Base-by-base conservation (phyloP, 2,113 vertebrate species). In the Dipodomys merriami region DNA sequence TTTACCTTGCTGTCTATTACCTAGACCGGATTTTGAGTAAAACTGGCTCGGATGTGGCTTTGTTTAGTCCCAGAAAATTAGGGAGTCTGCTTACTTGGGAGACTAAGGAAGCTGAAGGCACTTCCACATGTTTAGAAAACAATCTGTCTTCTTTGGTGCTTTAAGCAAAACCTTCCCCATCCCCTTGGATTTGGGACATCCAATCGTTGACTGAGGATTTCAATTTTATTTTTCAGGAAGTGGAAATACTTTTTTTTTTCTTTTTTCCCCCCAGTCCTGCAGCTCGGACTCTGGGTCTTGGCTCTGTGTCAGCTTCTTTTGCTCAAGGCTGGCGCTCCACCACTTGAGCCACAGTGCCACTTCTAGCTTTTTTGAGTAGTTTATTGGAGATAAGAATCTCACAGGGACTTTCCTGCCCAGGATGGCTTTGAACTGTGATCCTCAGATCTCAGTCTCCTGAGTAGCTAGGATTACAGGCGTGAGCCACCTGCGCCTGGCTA, bases 1-100 rank as follows among this genome's bases (percentile, higher is more conserved):
- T 96, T 95, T 92, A 83, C 81, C 87, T 20, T 25, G 33, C 60
- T 74, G 86, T 94, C 92, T 77, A n/a, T 88, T 73, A 74, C 18
- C 15, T 6, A 30, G 33, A 27, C 39, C 88, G 71, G 83, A 30
- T 11, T 72, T 69, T 33, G 22, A 60, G 29, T 10, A 16, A 22
- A 12, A 16, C 2, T 27, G 30, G 4, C 7, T 9, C 0, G 2
- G 20, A 22, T 3, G 8, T 29, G 88, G 30, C 5, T n/a, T 20
- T 4, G 35, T n/a, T 83, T 6, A 0, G 2, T 62, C 30, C 33
- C 1, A 19, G 62, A 65, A 71, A 83, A 65, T 25, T 20, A 30
- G 69, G 39, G 33, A 85, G 46, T 27, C 69, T 30, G 44, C 11
- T 53, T 87, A 8, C 12, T 44, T 62, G 15, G 13, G 10, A 68